Evolutionary conservation across 2,797 vertebrate species (phyloP).

Genomic region (Meda fulgida): DNA sequence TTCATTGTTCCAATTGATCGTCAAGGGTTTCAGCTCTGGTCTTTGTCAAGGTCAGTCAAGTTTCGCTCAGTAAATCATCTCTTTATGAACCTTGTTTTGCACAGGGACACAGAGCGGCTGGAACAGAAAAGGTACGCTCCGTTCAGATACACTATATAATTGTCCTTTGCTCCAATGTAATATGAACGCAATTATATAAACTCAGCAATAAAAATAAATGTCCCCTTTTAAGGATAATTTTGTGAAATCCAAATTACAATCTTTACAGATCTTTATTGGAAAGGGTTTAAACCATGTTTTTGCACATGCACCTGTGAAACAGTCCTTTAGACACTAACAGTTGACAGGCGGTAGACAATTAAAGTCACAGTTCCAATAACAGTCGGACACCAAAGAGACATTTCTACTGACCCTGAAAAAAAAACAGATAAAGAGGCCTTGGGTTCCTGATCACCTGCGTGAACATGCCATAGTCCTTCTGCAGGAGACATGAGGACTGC

Average conservation of each 20-base stretch:
- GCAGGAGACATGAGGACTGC: no score
- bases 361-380: background rate
- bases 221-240: background rate
- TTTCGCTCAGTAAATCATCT: background rate
- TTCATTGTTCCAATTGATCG: background rate
- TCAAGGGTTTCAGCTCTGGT: constrained; percentile 5
- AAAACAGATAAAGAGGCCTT: background rate
- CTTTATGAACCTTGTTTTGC: background rate
- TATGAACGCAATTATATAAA: background rate
- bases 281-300: background rate
- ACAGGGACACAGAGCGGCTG: background rate
- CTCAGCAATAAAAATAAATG: background rate
- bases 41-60: constrained; percentile 1
- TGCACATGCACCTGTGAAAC: background rate
- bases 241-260: background rate
- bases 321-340: background rate
- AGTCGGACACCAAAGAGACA: background rate
- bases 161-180: background rate
- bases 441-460: background rate
- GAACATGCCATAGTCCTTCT: background rate
- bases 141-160: background rate
- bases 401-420: background rate
- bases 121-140: background rate
- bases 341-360: background rate
- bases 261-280: background rate